Evolutionary conservation across 2,113 vertebrate species (phyloP), one percentile per base, ranked within the genome.

Genomic region (Misgurnus anguillicaudatus): DNA sequence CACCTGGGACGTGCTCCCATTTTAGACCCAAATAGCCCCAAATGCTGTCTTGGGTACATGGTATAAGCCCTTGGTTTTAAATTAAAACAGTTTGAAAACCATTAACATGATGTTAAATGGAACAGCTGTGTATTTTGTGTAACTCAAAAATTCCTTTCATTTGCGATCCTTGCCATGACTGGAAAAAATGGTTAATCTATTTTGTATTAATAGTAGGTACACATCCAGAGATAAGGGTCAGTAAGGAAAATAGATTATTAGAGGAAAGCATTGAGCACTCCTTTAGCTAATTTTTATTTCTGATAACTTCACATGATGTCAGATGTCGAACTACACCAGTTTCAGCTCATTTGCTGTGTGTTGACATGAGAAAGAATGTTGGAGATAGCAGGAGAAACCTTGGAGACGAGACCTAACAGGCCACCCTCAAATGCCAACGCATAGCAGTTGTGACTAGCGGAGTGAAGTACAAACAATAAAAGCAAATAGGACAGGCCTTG

Each of bases 1-100:
- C 89, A 89, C 90, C 88, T 87, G 87, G 85, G 85, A 84, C 80
- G 83, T 79, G 84, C 85, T 81, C 70, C 71, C 58, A 57, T 80
- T 68, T 11, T 24, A 69, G 69, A 86, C 77, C 78, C 83, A 85
- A 81, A 82, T 83, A 82, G 79, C 75, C 73, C 17, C 51, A 11
- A 19, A 66, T 80, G 31, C 47, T 36, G 47, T 53, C 14, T 16
- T 13, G 70, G 73, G 60, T 80, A 62, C 70, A 76, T 45, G 21
- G 31, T 51, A 69, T 72, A 70, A 65, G 72, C 60, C 68, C 42
- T 45, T 53, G 62, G 79, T 80, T 63, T 41, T 78, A 63, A 88
- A 62, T 47, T 36, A 80, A n/a, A 53, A 14, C 13, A 51, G n/a
- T 21, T 58, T 61, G 48, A 70, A 79, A 69, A 31, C 53, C 17